phyloP scores from a whole-genome alignment of 2,797 vertebrate species.

The Menidia menidia region DNA sequence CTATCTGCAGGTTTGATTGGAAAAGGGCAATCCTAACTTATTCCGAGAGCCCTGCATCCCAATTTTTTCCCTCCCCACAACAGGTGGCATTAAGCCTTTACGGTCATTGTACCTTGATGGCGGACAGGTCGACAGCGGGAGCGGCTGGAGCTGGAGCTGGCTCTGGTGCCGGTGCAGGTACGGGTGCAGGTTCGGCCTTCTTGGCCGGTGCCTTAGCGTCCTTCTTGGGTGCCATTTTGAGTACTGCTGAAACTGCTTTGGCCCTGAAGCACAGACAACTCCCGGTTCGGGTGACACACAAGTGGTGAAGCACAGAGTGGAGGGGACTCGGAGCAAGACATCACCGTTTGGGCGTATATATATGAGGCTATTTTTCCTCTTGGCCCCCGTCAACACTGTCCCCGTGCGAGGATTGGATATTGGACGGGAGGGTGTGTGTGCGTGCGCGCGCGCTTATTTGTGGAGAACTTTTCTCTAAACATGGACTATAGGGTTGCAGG shows the following conservation, averaged over 20 bases:
- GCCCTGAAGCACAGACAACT: conserved; percentile 66
- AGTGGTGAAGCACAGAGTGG: conserved; percentile 77
- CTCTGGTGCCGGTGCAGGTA: conserved; percentile 39
- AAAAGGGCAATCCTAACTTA: conserved; percentile 23
- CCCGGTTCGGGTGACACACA: conserved; percentile 73
- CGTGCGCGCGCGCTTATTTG: conserved; percentile 5
- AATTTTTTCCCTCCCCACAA: conserved; percentile 6
- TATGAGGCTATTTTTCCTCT: conserved; percentile 79
- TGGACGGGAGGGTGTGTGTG: conserved; percentile 53
- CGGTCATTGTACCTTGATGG: conserved; percentile 78
- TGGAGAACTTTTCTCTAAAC: conserved; percentile 65
- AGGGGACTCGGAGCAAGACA: conserved; percentile 78
- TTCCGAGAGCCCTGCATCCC: not conserved
- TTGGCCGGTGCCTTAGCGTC: conserved; percentile 81
- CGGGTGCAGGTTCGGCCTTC: conserved; percentile 76
- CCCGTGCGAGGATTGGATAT: conserved; percentile 74
- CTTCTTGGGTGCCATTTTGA: conserved; percentile 87
- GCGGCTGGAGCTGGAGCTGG: conserved; percentile 55
- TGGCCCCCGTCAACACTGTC: conserved; percentile 59
- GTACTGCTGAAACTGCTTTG: conserved; percentile 49
- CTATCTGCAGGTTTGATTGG: conserved; percentile 1
- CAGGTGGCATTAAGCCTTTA: conserved; percentile 5
- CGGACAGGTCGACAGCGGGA: conserved; percentile 75
- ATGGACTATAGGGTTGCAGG: conserved; percentile 63
- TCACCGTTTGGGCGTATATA: conserved; percentile 78